Percentiles rank a stretch among this genome's conserved stretches.
Evolutionary conservation across 2,797 vertebrate species (phyloP).

Genomic region (Iguana delicatissima): DNA sequence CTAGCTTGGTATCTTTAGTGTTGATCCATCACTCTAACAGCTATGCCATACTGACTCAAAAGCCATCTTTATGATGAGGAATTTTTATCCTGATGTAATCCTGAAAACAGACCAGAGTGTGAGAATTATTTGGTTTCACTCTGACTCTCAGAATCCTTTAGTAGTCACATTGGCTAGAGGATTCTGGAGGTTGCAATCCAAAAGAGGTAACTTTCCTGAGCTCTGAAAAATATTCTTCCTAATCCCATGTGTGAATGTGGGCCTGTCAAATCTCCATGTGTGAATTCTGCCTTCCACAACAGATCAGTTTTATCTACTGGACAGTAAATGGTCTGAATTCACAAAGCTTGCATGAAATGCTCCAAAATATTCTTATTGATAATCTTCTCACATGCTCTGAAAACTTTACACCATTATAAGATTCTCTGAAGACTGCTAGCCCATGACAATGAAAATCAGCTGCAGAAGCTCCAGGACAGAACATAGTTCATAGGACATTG

Average conservation of each 20-base stretch:
- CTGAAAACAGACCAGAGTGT: not conserved
- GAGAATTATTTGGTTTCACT: not conserved
- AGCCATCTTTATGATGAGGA: not conserved
- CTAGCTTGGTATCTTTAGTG: not conserved
- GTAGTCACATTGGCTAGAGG: not conserved
- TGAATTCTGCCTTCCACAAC: not conserved
- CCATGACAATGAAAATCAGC: not conserved
- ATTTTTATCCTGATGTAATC: constrained; percentile 46
- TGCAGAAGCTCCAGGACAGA: not conserved
- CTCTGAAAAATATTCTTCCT: too few relatives aligned
- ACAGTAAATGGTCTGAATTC: not conserved
- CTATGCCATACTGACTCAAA: not conserved
- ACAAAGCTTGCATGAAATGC: not conserved
- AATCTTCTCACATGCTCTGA: not conserved
- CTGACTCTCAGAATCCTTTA: not conserved
- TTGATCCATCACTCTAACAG: not conserved
- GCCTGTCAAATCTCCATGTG: not conserved
- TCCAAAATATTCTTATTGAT: not conserved
- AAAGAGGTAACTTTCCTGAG: not conserved
- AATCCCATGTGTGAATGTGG: not conserved
- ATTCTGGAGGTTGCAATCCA: not conserved
- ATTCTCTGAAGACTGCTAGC: not conserved
- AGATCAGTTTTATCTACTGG: not conserved
- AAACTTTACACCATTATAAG: not conserved
- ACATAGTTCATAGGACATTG: not conserved